Base-by-base conservation (phyloP, 2,113 vertebrate species). In the Mionectes macconnelli region DNA sequence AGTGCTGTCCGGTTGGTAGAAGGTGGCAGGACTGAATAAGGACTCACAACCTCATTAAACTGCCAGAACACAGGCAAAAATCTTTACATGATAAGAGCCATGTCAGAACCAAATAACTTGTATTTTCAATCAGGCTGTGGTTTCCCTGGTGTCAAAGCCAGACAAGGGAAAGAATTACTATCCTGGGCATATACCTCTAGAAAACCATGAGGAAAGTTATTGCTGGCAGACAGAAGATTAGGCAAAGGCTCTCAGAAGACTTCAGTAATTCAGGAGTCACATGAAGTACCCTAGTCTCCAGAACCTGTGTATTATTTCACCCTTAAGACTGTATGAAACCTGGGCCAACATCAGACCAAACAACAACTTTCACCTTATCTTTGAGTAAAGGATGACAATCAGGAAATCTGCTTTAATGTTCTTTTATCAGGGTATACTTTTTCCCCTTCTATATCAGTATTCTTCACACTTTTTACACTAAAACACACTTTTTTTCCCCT, bases 401-500 rank as follows among this genome's bases (percentile, higher is more conserved):
- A 87, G 39, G 30, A 95, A 70, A 60, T 35, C 19, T 67, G 20
- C 14, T 67, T 79, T 44, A 31, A n/a, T 14, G 18, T 27, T 59
- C 9, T 63, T 47, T 76, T 82, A 80, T 30, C 37, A 35, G 35
- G 5, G 3, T 45, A 30, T 16, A 8, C 8, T n/a, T 66, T 91
- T 87, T 84, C 47, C 10, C 37, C 37, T 23, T 57, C 4, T 50
- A 0, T 42, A 63, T 37, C 40, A 45, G 25, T 50, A 53, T 81
- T 62, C 24, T 64, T 83, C 50, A 60, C 20, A 77, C 24, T 64
- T 91, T 39, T 55, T 50, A 44, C 20, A 37, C 4, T 31, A 1
- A 5, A 81, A 63, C 4, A 45, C 4, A 5, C 5, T 16, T 50
- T 27, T 27, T 22, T 12, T 7, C 4, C 23, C 5, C 1, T 1